These are phyloP conservation scores for Aleiodes sp. DNA, from an alignment of 1,140 invertebrate genomes.

Conservation along the genomic window DNA sequence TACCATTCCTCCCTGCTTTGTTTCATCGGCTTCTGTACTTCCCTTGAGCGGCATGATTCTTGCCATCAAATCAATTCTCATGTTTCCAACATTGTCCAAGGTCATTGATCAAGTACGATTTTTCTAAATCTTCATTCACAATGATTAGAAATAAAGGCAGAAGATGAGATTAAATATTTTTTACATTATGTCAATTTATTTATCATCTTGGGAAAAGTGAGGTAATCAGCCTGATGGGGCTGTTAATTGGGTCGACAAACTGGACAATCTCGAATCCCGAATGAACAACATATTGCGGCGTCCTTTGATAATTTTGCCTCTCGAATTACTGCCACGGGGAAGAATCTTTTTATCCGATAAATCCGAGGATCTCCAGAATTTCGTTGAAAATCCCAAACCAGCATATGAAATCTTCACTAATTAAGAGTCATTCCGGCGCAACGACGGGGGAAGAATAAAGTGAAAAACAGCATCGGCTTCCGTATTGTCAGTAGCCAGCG, in stretches of 20 bases:
- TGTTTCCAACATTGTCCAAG: background rate
- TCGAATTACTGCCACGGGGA: background rate
- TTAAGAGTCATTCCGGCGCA: background rate
- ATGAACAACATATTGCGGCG: constrained; percentile 28
- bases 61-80: constrained; percentile 17
- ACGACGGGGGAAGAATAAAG: background rate
- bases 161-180: too few species aligned
- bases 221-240: background rate
- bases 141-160: background rate
- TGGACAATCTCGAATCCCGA: constrained; percentile 33
- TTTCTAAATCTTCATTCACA: background rate
- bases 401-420: background rate
- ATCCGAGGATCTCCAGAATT: background rate
- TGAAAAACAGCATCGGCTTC: background rate
- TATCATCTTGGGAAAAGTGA: too few species aligned
- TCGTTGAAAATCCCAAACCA: background rate
- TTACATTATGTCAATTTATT: too few species aligned
- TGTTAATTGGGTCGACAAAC: constrained; percentile 32
- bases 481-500: background rate
- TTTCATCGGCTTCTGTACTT: constrained; percentile 29
- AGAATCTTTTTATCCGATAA: background rate
- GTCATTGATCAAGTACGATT: too few species aligned
- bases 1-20: constrained; percentile 19
- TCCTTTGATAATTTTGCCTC: constrained; percentile 30
- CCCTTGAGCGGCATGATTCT: background rate